These are phyloP conservation scores for Hormaphis cornu DNA, from an alignment of 1,140 invertebrate genomes.

Conservation along the genomic window DNA sequence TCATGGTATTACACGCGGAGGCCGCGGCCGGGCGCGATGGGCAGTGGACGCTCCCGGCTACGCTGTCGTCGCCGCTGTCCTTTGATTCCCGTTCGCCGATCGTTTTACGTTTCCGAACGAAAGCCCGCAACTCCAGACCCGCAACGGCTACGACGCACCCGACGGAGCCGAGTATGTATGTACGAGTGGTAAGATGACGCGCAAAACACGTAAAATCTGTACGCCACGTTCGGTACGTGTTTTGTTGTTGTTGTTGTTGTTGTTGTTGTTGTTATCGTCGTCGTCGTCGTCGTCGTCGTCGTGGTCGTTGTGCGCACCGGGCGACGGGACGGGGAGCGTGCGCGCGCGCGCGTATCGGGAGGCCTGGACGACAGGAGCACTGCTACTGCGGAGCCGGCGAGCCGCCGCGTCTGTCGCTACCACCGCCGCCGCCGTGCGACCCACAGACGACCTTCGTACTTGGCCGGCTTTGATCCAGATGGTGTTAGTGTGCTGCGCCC, in stretches of 20 bases:
- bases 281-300: not conserved
- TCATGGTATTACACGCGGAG: not conserved
- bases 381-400: constrained; percentile 7
- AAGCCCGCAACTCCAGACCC: no score
- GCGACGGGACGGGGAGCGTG: not conserved
- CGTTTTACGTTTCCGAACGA: no score
- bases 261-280: not conserved
- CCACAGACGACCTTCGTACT: constrained; percentile 31
- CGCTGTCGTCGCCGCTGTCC: no score
- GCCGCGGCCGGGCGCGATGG: not conserved
- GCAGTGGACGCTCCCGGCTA: no score
- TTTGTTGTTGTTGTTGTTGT: not conserved
- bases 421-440: constrained; percentile 15
- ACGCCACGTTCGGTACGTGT: not conserved
- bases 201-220: not conserved
- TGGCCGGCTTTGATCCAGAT: constrained; percentile 31
- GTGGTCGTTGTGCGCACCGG: not conserved
- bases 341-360: not conserved
- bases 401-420: not conserved
- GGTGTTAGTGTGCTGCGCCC: constrained; percentile 6
- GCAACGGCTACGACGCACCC: no score
- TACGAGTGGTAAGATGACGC: no score
- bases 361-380: constrained; percentile 19
- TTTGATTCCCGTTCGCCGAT: no score
- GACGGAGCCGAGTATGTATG: no score